Evolutionary conservation across 2,113 vertebrate genomes (phyloP).

Genomic region (Ellobius talpinus): DNA sequence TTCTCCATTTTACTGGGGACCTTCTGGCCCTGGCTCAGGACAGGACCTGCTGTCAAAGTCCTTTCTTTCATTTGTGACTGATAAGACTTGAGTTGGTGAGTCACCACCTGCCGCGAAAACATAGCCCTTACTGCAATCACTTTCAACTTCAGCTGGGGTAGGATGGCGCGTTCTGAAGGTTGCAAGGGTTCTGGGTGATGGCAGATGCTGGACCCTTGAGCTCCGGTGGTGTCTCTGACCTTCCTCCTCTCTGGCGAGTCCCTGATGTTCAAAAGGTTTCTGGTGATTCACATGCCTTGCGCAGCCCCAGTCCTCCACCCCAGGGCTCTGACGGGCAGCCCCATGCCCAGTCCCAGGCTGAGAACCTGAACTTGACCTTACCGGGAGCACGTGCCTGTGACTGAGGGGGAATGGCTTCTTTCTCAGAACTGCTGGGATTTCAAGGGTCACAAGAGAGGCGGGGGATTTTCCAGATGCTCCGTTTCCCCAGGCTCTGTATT

Average conservation of each 20-base stretch:
- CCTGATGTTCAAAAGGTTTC: background rate
- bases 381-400: background rate
- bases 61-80: background rate
- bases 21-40: background rate
- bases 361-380: background rate
- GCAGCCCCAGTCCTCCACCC: background rate
- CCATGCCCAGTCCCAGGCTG: background rate
- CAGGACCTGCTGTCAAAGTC: background rate
- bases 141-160: background rate
- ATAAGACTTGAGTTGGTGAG: background rate
- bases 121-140: background rate
- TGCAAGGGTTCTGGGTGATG: background rate
- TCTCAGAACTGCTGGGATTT: constrained; percentile 22
- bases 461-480: constrained; percentile 47
- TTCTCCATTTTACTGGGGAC: background rate
- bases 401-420: background rate
- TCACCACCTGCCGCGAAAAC: background rate
- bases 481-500: rapidly evolving
- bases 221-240: background rate
- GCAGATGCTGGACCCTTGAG: too few relatives aligned
- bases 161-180: background rate
- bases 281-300: rapidly evolving
- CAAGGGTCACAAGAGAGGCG: background rate
- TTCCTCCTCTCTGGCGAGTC: background rate
- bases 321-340: background rate